A percentile compares a stretch with the other conserved stretches of the same genome.
phyloP scores from a whole-genome alignment of 2,888 invertebrate genomes.

The Frankliniella intonsa region DNA sequence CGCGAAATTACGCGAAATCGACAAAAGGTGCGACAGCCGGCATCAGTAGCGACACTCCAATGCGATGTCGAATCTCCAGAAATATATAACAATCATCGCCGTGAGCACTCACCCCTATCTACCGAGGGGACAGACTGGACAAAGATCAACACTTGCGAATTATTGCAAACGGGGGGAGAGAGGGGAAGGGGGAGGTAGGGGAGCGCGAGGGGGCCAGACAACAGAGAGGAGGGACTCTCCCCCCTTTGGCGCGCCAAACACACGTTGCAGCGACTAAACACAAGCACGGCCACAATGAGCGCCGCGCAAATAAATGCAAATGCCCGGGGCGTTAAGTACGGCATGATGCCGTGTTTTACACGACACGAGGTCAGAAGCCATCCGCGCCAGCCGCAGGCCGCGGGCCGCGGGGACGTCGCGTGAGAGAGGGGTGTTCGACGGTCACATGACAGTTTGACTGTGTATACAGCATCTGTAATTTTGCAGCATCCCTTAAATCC shows the following conservation, averaged over 20 bases:
- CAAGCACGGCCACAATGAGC: not conserved
- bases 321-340: slow-evolving; percentile 16
- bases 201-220: not conserved
- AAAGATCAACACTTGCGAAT: slow-evolving; percentile 13
- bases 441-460: no score
- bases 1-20: no score
- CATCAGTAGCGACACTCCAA: no score
- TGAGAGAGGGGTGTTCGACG: no score
- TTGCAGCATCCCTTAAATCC: no score
- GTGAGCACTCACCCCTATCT: slow-evolving; percentile 11
- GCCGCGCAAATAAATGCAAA: not conserved
- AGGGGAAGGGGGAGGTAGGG: not conserved
- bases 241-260: not conserved
- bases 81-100: not conserved
- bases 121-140: not conserved
- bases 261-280: not conserved
- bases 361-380: not conserved
- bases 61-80: not conserved
- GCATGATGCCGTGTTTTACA: slow-evolving; percentile 2
- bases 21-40: no score
- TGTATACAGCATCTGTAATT: no score
- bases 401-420: not conserved
- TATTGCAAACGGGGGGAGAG: not conserved
- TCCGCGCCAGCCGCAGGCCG: no score
- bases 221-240: not conserved